Conservation (phyloP, 2,113 vertebrate genomes). For the Rhinogobius similis region DNA sequence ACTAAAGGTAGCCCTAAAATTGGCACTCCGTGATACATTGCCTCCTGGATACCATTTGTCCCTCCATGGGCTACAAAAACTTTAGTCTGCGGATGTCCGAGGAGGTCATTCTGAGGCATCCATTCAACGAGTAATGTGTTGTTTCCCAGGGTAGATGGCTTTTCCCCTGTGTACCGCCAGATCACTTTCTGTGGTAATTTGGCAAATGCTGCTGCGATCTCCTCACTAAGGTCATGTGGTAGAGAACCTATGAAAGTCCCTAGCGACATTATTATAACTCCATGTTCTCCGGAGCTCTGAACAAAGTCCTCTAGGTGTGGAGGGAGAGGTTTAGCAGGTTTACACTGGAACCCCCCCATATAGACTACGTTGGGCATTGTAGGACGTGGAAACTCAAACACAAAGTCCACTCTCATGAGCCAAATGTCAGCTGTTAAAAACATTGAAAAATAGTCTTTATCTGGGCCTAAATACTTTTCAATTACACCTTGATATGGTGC, state of each 20-base stretch:
- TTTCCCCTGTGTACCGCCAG: constrained; percentile 66
- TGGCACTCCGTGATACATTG: constrained; percentile 74
- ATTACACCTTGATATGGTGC: constrained; percentile 18
- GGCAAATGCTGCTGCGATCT: constrained; percentile 68
- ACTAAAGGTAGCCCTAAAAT: constrained; percentile 72
- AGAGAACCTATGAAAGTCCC: constrained; percentile 70
- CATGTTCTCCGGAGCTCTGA: constrained; percentile 72
- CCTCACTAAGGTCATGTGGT: constrained; percentile 55
- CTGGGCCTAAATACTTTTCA: constrained; percentile 64
- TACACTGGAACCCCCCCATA: constrained; percentile 81
- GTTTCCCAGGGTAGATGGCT: constrained; percentile 62
- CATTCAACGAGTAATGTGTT: constrained; percentile 73
- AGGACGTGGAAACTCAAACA: constrained; percentile 80
- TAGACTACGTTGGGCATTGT: constrained; percentile 80
- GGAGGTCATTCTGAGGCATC: constrained; percentile 76
- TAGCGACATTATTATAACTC: constrained; percentile 76
- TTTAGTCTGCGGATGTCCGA: constrained; percentile 70
- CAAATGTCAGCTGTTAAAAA: constrained; percentile 77
- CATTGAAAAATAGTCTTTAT: constrained; percentile 49
- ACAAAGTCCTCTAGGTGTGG: constrained; percentile 72
- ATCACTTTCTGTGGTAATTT: constrained; percentile 75
- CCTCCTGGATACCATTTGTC: constrained; percentile 74
- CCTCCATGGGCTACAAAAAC: constrained; percentile 74
- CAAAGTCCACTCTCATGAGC: constrained; percentile 81
- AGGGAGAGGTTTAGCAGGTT: constrained; percentile 71